Percentiles rank a stretch among this genome's conserved stretches.
Evolutionary conservation across 2,797 vertebrate species (phyloP).

Genomic region (Apogon hyalosoma): DNA sequence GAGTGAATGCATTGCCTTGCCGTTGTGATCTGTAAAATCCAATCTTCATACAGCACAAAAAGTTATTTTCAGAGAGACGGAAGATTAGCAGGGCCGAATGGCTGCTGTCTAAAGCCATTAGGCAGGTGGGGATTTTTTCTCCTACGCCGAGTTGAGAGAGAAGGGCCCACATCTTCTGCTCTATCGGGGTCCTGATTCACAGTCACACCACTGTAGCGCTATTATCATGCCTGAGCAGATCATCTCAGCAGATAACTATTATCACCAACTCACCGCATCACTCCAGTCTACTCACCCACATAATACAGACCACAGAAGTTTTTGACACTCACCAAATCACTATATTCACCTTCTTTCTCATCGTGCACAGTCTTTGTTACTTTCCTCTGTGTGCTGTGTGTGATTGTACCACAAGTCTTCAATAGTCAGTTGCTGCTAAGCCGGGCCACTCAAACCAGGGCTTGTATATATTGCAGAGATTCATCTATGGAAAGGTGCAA

Average conservation of each 20-base stretch:
- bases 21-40: conserved; percentile 90
- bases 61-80: conserved; percentile 87
- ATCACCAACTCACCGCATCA: conserved; percentile 77
- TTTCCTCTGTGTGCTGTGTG: conserved; percentile 55
- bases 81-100: conserved; percentile 85
- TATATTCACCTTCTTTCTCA: conserved; percentile 71
- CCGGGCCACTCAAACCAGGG: conserved; percentile 3
- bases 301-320: conserved; percentile 81
- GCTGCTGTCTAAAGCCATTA: conserved; percentile 86
- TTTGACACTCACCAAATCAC: conserved; percentile 75
- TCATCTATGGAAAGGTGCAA: conserved; percentile 23
- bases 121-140: conserved; percentile 75
- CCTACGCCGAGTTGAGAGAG: conserved; percentile 67
- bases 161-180: conserved; percentile 79
- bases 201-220: conserved; percentile 82
- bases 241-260: conserved; percentile 85
- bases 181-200: conserved; percentile 80
- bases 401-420: conserved; percentile 55
- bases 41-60: conserved; percentile 88
- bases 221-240: conserved; percentile 85
- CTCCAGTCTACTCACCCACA: conserved; percentile 79
- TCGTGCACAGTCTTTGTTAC: conserved; percentile 58
- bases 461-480: conserved; percentile 26
- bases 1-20: conserved; percentile 88
- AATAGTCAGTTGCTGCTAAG: conserved; percentile 42